Conservation (phyloP, 2,113 vertebrate genomes). For the Lasiurus cinereus region DNA sequence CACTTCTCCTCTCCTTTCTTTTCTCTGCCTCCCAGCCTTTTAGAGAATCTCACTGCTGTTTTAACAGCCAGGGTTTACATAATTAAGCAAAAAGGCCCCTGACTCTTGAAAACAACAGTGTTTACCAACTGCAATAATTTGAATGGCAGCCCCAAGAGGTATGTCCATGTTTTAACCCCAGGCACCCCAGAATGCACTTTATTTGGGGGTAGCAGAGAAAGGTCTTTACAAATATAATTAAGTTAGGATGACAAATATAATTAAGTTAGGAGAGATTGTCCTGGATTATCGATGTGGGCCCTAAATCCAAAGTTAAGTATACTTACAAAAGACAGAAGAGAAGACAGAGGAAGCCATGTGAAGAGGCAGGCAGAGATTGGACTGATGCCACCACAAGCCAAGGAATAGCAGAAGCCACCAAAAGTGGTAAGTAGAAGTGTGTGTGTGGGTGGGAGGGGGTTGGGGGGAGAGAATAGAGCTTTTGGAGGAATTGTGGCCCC, state of each 20-base stretch:
- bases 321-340: not conserved
- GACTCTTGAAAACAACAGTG: not conserved
- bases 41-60: not conserved
- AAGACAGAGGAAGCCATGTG: not conserved
- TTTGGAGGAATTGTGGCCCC: not conserved
- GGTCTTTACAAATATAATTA: not conserved
- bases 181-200: not conserved
- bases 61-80: not conserved
- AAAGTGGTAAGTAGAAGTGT: not conserved
- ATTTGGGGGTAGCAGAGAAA: not conserved
- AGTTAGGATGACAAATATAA: not conserved
- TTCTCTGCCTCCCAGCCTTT: not conserved
- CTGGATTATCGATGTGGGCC: not conserved
- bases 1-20: not conserved
- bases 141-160: not conserved
- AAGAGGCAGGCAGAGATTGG: not conserved
- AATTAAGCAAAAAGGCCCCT: not conserved
- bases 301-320: not conserved
- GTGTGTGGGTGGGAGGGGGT: no score
- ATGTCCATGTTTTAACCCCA: not conserved
- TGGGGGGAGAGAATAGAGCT: accelerated
- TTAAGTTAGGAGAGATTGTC: not conserved
- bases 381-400: accelerated
- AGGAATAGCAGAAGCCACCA: not conserved
- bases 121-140: not conserved